phyloP scores from a whole-genome alignment of 2,888 invertebrate genomes.

The Amphiduros pacificus region DNA sequence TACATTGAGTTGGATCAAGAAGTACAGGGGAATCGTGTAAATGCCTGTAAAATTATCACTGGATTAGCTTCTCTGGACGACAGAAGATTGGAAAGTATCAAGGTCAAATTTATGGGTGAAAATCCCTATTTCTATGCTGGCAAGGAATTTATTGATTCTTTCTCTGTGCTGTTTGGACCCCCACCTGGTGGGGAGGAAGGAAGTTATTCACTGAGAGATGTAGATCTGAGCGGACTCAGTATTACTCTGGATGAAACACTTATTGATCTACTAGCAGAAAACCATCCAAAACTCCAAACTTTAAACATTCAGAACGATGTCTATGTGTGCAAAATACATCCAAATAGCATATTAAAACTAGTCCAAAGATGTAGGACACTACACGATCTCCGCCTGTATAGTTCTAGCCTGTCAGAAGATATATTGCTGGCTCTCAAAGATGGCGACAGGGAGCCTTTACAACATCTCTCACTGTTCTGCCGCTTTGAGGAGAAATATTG shows the following conservation, averaged over 20 bases:
- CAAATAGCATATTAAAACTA: background rate
- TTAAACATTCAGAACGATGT: background rate
- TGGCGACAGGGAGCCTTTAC: background rate
- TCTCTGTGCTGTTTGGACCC: background rate
- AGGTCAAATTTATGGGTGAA: background rate
- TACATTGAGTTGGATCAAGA: background rate
- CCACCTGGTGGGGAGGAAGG: too few relatives aligned
- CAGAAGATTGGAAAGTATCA: background rate
- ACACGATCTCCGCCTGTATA: background rate
- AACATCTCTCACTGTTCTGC: background rate
- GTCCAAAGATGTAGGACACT: background rate
- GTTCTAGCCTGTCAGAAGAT: background rate
- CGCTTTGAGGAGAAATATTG: background rate
- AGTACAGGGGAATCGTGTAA: background rate
- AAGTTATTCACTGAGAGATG: too few relatives aligned
- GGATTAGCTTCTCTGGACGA: background rate
- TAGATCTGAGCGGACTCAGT: background rate
- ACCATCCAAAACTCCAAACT: background rate
- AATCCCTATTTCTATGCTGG: constrained; percentile 3
- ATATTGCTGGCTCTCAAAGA: background rate
- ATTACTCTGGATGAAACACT: background rate
- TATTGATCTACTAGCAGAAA: background rate
- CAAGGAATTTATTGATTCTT: background rate
- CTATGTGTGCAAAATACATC: background rate
- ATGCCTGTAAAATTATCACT: background rate